These are phyloP conservation scores for Hiodon tergisus DNA, from an alignment of 2,113 vertebrate species.

Conservation along the genomic window DNA sequence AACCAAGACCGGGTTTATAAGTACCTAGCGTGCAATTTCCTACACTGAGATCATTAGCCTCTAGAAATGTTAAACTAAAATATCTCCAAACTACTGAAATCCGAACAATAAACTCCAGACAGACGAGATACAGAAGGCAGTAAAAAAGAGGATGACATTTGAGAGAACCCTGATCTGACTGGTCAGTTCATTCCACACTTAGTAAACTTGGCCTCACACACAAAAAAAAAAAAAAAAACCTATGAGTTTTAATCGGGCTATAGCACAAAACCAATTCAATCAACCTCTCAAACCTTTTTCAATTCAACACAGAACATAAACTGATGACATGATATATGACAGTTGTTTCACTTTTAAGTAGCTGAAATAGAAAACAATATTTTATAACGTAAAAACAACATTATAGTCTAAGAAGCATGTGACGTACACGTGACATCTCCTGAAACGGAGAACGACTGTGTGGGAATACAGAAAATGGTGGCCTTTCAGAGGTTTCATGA, in stretches of 20 bases:
- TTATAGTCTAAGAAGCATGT: too few relatives aligned
- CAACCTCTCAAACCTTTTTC: not conserved
- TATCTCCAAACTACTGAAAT: constrained; percentile 3
- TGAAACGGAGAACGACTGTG: too few relatives aligned
- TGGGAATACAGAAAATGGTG: not conserved
- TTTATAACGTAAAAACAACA: too few relatives aligned
- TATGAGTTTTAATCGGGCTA: not conserved
- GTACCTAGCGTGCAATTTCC: not conserved
- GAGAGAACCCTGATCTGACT: too few relatives aligned
- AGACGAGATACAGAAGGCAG: not conserved
- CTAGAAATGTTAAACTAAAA: not conserved
- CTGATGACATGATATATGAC: not conserved
- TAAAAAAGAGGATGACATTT: too few relatives aligned
- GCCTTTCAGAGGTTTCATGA: not conserved
- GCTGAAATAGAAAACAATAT: too few relatives aligned
- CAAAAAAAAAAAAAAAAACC: not conserved
- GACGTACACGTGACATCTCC: too few relatives aligned
- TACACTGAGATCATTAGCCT: not conserved
- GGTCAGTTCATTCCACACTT: not conserved
- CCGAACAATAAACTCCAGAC: not conserved
- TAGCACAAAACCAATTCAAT: not conserved
- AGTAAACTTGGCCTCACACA: not conserved
- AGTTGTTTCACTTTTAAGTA: too few relatives aligned
- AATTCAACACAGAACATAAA: not conserved
- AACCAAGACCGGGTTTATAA: not conserved